These are phyloP conservation scores for Genyomyrus donnyi DNA, from an alignment of 2,113 vertebrate genomes.

Conservation along the genomic window DNA sequence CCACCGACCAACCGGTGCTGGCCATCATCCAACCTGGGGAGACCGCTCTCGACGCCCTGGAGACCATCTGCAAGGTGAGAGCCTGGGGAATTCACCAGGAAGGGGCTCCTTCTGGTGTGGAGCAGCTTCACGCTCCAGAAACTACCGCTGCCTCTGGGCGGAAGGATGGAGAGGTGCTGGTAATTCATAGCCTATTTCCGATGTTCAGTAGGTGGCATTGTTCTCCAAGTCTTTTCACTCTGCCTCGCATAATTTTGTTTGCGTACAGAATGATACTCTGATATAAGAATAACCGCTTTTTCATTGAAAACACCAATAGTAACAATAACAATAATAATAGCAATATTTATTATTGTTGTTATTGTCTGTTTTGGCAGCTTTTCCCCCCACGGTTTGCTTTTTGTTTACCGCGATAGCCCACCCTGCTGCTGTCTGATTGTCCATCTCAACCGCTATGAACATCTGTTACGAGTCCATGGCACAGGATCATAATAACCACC, in stretches of 20 bases:
- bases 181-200: not conserved
- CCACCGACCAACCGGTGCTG: constrained; percentile 79
- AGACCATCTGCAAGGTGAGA: constrained; percentile 82
- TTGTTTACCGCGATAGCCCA: not conserved
- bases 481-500: not conserved
- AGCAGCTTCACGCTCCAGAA: not conserved
- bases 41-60: constrained; percentile 73
- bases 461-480: not conserved
- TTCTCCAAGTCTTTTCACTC: not conserved
- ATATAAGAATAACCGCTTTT: not conserved
- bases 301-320: not conserved
- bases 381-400: not conserved
- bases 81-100: not conserved
- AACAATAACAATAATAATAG: not conserved
- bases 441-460: not conserved
- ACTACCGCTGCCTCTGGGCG: not conserved
- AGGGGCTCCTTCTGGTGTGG: not conserved
- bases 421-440: not conserved
- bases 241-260: not conserved
- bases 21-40: constrained; percentile 78
- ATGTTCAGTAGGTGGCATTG: not conserved
- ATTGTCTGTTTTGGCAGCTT: not conserved
- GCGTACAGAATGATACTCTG: not conserved
- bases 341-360: not conserved
- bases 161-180: not conserved